These are phyloP conservation scores for Chanos chanos DNA, from an alignment of 2,797 vertebrate genomes.

Conservation along the genomic window DNA sequence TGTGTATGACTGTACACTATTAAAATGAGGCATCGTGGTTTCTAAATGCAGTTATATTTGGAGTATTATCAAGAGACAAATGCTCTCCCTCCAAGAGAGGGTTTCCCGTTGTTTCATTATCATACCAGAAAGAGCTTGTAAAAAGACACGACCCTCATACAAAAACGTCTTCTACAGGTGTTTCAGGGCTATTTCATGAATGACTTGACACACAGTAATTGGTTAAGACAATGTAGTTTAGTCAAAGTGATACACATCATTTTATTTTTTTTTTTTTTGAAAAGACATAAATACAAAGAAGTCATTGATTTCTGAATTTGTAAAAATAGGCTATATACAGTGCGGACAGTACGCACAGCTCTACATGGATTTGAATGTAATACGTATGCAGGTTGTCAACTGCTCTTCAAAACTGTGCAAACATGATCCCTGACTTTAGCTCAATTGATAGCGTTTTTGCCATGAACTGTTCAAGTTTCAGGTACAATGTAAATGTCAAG, in stretches of 20 bases:
- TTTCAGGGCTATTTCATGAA: no score
- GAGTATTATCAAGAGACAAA: no score
- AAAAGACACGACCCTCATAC: no score
- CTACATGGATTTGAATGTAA: conserved; percentile 15
- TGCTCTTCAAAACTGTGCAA: conserved; percentile 11
- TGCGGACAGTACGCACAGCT: conserved; percentile 13
- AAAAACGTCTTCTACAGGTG: no score
- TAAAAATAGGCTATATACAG: conserved; percentile 37
- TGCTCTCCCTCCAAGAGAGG: no score
- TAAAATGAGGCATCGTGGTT: no score
- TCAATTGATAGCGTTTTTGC: conserved; percentile 11
- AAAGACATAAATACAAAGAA: conserved; percentile 23
- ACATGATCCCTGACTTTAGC: conserved; percentile 29
- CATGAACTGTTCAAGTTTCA: conserved; percentile 18
- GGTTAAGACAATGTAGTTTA: no score
- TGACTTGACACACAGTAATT: no score
- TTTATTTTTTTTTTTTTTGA: conserved; percentile 20
- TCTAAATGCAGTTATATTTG: no score
- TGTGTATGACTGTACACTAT: no score
- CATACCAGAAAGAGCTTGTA: no score
- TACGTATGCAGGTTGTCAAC: neutral
- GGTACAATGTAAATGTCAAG: conserved; percentile 9
- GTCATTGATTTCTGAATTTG: conserved; percentile 5
- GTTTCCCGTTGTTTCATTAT: no score
- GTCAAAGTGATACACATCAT: neutral